Evolutionary conservation across 2,888 invertebrate species (phyloP), one percentile per base, ranked within the genome.

Genomic region (Synanthedon tipuliformis): DNA sequence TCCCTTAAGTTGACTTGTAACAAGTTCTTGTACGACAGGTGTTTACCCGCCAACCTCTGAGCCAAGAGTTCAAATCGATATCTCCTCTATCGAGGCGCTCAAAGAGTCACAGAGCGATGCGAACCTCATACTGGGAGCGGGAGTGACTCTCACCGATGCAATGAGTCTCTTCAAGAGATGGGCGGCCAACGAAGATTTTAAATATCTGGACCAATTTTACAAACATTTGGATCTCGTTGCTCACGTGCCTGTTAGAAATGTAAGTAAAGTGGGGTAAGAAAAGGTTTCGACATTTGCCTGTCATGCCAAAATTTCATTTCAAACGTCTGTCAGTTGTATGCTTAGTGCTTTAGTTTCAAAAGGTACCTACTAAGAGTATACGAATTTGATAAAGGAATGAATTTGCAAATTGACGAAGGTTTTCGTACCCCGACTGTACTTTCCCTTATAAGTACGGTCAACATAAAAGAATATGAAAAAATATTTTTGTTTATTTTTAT

Each of bases 191-290:
- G 58, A 63, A 0, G 85, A 89, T 23, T 93, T 91, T 65, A 72
- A 75, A 3, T 92, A 94, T 67, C 71, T 92, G 53, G 71, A 73
- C 1, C 81, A 83, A 48, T 78, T 93, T 56, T 88, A 88, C 23
- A 75, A 89, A 16, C 94, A 94, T 68, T 73, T 94, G 57, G 90
- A 92, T 61, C 70, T 92, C 52, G 90, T 94, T 3, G 94, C 93
- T 0, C 92, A 91, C 70, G 87, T 91, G 3, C 90, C 93, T 15
- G 91, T 94, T 0, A 85, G 94, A 71, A 94, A 94, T 79, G 93
- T 93, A 73, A 87, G 90, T 80, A 16, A 3, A n/a, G n/a, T n/a
- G n/a, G n/a, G n/a, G n/a, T n/a, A n/a, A n/a, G n/a, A n/a, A n/a
- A n/a, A n/a, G n/a, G n/a, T n/a, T n/a, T n/a, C n/a, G n/a, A n/a